Evolutionary conservation across 2,888 invertebrate genomes (phyloP).

Genomic region (Cephus pulcher): DNA sequence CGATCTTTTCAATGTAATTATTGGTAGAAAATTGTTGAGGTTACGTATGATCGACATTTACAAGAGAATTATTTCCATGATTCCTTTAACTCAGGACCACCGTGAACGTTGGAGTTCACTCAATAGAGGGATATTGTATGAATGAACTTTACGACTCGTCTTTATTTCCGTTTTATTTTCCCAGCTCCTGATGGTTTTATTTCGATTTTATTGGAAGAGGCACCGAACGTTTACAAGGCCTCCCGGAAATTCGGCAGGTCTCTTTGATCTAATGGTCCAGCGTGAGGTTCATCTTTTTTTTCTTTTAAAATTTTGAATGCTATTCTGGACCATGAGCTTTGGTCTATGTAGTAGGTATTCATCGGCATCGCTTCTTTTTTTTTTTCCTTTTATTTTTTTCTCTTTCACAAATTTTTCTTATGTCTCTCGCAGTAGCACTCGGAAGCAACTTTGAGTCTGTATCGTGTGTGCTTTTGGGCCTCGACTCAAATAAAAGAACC

Average conservation of each 20-base stretch:
- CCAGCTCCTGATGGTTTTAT: slow-evolving; percentile 52
- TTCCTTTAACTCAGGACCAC: slow-evolving; percentile 30
- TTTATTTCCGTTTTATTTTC: slow-evolving; percentile 48
- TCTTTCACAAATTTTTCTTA: not conserved
- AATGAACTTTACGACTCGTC: slow-evolving; percentile 59
- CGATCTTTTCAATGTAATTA: not conserved
- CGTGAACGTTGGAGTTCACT: slow-evolving; percentile 33
- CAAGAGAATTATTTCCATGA: not conserved
- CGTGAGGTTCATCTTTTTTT: slow-evolving; percentile 1
- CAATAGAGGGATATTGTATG: slow-evolving; percentile 47
- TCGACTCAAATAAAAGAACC: slow-evolving; percentile 20
- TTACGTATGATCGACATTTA: not conserved
- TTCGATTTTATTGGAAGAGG: slow-evolving; percentile 54
- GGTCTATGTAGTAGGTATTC: not conserved
- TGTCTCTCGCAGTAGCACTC: slow-evolving; percentile 2
- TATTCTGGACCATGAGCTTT: not conserved
- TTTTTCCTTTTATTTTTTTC: not conserved
- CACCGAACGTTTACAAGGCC: slow-evolving; percentile 45
- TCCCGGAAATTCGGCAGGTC: slow-evolving; percentile 44
- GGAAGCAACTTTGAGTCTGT: slow-evolving; percentile 5
- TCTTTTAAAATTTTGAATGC: not conserved
- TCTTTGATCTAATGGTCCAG: slow-evolving; percentile 47
- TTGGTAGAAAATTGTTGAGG: not conserved
- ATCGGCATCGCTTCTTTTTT: not conserved
- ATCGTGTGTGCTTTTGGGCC: slow-evolving; percentile 12